Conservation (phyloP, 2,113 vertebrate genomes). For the Axis porcinus region DNA sequence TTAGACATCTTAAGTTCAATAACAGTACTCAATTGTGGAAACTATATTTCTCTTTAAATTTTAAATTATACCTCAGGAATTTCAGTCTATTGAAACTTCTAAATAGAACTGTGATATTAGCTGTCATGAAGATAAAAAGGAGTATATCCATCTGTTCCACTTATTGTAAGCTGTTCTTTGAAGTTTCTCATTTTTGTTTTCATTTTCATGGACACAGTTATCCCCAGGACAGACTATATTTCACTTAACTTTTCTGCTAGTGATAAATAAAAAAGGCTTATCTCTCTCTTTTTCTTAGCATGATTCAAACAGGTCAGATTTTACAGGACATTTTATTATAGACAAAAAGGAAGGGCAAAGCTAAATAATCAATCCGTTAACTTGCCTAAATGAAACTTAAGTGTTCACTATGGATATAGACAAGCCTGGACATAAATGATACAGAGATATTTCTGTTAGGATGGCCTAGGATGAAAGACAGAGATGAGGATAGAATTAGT, state of each 20-base stretch:
- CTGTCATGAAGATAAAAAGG: neutral
- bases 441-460: neutral
- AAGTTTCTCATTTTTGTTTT: neutral
- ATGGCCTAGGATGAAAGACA: neutral
- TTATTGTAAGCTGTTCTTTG: neutral
- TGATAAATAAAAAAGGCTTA: neutral
- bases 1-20: neutral
- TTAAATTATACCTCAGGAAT: neutral
- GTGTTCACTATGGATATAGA: neutral
- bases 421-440: neutral
- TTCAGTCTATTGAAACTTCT: neutral
- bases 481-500: neutral
- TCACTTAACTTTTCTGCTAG: neutral
- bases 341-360: neutral
- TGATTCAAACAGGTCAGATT: neutral
- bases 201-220: neutral
- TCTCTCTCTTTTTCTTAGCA: neutral
- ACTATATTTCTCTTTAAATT: neutral
- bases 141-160: neutral
- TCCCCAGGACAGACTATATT: neutral
- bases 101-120: neutral
- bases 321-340: neutral
- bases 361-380: neutral
- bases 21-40: neutral
- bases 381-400: neutral